Evolutionary conservation across 2,888 invertebrate genomes (phyloP).

Genomic region (Hirtodrosophila alboralis): DNA sequence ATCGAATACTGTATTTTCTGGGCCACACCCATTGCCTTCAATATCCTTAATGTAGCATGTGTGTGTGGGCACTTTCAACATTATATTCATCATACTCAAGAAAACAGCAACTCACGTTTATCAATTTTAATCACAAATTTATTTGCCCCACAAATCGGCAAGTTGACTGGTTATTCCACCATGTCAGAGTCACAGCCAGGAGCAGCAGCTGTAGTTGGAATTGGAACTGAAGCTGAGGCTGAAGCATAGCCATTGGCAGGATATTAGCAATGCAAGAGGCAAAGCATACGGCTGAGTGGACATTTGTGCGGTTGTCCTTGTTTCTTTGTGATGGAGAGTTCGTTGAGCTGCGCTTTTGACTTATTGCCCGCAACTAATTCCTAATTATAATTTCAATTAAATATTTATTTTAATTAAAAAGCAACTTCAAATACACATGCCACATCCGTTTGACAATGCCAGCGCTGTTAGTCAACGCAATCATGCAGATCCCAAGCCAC

Average conservation of each 20-base stretch:
- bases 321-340: slow-evolving; percentile 10
- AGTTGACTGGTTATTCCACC: neutral
- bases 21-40: slow-evolving; percentile 34
- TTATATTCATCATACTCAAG: slow-evolving; percentile 11
- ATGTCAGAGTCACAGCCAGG: neutral
- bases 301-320: slow-evolving; percentile 11
- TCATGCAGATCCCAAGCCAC: slow-evolving; percentile 35
- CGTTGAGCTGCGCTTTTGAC: slow-evolving; percentile 44
- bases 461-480: slow-evolving; percentile 29
- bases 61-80: slow-evolving; percentile 7
- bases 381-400: slow-evolving; percentile 74
- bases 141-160: slow-evolving; percentile 41
- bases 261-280: slow-evolving; percentile 38
- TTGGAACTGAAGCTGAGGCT: neutral
- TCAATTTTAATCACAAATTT: slow-evolving; percentile 62
- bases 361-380: slow-evolving; percentile 69
- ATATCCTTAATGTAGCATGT: slow-evolving; percentile 34
- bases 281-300: slow-evolving; percentile 20
- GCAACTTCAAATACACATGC: slow-evolving; percentile 67
- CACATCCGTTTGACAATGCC: slow-evolving; percentile 44
- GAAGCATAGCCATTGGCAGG: slow-evolving; percentile 12
- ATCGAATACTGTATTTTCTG: slow-evolving; percentile 55
- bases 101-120: slow-evolving; percentile 32
- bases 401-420: slow-evolving; percentile 80
- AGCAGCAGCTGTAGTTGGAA: neutral